These are phyloP conservation scores for Cyphomyrus plagiostoma DNA, from an alignment of 2,113 vertebrate species.

Conservation along the genomic window DNA sequence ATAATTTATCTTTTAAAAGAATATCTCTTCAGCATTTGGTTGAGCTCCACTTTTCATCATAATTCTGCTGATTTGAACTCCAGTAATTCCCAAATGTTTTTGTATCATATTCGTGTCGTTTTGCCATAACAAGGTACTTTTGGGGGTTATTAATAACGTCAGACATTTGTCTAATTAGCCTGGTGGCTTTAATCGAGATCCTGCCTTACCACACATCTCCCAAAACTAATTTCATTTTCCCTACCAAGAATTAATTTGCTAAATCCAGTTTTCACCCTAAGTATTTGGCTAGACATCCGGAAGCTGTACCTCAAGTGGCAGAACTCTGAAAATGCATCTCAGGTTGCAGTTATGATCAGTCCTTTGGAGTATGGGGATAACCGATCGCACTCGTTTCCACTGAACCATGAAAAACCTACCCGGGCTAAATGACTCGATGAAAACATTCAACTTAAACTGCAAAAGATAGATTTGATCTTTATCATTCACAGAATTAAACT, in stretches of 20 bases:
- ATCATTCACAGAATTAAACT: not conserved
- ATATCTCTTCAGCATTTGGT: not conserved
- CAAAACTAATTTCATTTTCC: not conserved
- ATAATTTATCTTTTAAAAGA: slow-evolving; percentile 27
- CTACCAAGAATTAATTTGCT: not conserved
- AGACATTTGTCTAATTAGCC: not conserved
- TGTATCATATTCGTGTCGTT: not conserved
- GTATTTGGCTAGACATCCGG: not conserved
- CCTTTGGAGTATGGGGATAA: not conserved
- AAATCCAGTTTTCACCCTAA: not conserved
- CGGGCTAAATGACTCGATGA: not conserved
- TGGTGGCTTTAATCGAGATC: not conserved
- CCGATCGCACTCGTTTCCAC: not conserved
- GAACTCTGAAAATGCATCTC: not conserved
- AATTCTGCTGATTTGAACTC: slow-evolving; percentile 10
- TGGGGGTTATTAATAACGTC: not conserved
- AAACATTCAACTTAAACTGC: not conserved
- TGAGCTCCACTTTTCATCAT: slow-evolving; percentile 1
- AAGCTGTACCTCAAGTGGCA: not conserved
- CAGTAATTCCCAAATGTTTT: not conserved
- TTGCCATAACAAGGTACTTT: not conserved
- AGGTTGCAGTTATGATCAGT: not conserved
- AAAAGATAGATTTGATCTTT: not conserved
- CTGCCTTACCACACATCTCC: not conserved
- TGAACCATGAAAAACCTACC: not conserved